Base-by-base conservation (phyloP, 2,888 invertebrate species). In the Sturmia bella region DNA sequence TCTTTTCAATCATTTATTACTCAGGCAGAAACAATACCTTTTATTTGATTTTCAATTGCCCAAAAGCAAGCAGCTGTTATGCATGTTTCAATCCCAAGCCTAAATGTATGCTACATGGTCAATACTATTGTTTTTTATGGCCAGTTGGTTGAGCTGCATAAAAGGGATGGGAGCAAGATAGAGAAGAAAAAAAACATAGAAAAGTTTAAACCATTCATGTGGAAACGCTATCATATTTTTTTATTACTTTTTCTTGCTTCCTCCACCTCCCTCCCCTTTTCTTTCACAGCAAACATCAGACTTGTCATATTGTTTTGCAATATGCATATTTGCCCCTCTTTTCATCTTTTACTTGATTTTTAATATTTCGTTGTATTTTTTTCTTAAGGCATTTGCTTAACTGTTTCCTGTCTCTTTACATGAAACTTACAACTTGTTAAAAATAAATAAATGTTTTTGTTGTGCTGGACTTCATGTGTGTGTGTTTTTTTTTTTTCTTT, bases 171-270 rank as follows among this genome's bases (percentile, higher is more conserved):
- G 43, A 66, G 59, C n/a, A 59, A 45, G 69, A 87, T 87, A 86
- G 43, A 43, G 43, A 66, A 64, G 17, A 59, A 45, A 73, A 87
- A 88, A 86, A n/a, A n/a, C n/a, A n/a, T n/a, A n/a, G n/a, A n/a
- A n/a, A n/a, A n/a, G n/a, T 87, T 86, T 87, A 89, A 89, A 85
- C 87, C 88, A 88, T 87, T 89, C 89, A 89, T 86, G 89, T 86
- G 89, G 87, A 89, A 89, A 89, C 87, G 88, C 87, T 89, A 89
- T 89, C 89, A 89, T 89, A 89, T 88, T 89, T 61, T 78, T 89
- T 89, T 87, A 88, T 88, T 89, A 27, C 41, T n/a, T 24, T 24
- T 4, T 27, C 17, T n/a, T 9, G n/a, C 5, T 32, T 7, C 32
- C 32, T 32, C 32, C n/a, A n/a, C 9, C 32, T 32, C 32, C 9